Conservation (phyloP, 2,888 invertebrate genomes). For the Aquatica leii region DNA sequence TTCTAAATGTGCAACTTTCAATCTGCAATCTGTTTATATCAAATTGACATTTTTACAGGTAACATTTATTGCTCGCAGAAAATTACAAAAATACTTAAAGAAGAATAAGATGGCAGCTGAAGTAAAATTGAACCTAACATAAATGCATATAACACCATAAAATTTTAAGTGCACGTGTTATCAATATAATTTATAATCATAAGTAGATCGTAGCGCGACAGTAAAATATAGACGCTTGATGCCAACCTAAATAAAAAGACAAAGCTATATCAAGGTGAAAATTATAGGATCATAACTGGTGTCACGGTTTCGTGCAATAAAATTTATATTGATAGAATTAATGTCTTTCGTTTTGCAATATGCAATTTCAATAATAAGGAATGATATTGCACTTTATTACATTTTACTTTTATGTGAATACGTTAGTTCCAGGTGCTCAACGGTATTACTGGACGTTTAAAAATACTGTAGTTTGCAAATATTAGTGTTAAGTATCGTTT, state of each 20-base stretch:
- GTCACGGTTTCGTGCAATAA: slow-evolving; percentile 42
- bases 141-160: slow-evolving; percentile 35
- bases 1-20: slow-evolving; percentile 12
- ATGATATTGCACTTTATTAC: slow-evolving; percentile 32
- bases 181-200: slow-evolving; percentile 42
- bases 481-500: too few species aligned
- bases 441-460: background rate
- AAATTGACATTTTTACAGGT: background rate
- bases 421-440: slow-evolving; percentile 26
- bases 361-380: slow-evolving; percentile 39
- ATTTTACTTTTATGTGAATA: slow-evolving; percentile 33
- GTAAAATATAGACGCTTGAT: slow-evolving; percentile 38
- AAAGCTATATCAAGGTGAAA: slow-evolving; percentile 42
- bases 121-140: slow-evolving; percentile 20
- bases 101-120: slow-evolving; percentile 23
- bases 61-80: slow-evolving; percentile 9
- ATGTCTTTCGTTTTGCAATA: slow-evolving; percentile 42
- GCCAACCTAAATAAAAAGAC: slow-evolving; percentile 39
- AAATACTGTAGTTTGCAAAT: too few species aligned
- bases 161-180: slow-evolving; percentile 41
- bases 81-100: slow-evolving; percentile 2
- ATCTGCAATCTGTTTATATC: slow-evolving; percentile 12
- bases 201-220: slow-evolving; percentile 37
- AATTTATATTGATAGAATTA: slow-evolving; percentile 43
- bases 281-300: slow-evolving; percentile 44